These are phyloP conservation scores for Latrodectus geometricus DNA, from an alignment of 1,140 invertebrate genomes.

Conservation along the genomic window DNA sequence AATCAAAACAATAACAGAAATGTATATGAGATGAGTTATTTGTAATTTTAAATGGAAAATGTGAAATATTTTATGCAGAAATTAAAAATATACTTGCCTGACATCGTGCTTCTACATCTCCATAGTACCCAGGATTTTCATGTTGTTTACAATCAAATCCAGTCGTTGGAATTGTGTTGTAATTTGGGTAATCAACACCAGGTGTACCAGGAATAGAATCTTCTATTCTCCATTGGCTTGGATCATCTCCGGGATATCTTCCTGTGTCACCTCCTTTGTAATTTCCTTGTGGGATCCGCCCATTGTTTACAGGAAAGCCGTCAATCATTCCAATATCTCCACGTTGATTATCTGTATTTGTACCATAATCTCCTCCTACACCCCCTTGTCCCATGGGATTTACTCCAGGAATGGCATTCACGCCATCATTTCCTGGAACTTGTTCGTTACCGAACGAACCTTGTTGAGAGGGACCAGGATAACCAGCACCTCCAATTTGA, in stretches of 20 bases:
- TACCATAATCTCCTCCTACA: neutral
- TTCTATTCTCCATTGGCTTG: slow-evolving; percentile 55
- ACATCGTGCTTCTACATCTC: slow-evolving; percentile 70
- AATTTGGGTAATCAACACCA: slow-evolving; percentile 71
- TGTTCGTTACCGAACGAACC: neutral
- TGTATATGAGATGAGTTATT: no score
- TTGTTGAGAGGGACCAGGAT: neutral
- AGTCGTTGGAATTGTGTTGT: slow-evolving; percentile 68
- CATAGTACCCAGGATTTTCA: slow-evolving; percentile 71
- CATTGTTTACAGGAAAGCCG: neutral
- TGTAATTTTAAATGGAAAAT: neutral
- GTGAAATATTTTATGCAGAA: neutral
- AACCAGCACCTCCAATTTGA: neutral
- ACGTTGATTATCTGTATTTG: neutral
- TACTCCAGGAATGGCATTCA: neutral
- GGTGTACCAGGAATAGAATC: slow-evolving; percentile 68
- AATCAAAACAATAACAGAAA: no score
- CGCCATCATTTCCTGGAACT: neutral
- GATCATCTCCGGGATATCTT: slow-evolving; percentile 25
- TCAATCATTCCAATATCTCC: neutral
- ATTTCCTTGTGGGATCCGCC: slow-evolving; percentile 27
- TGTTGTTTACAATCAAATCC: slow-evolving; percentile 70
- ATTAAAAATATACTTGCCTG: slow-evolving; percentile 67
- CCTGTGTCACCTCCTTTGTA: slow-evolving; percentile 38
- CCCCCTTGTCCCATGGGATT: neutral